Percentiles rank a stretch among this genome's conserved stretches.
Conservation (phyloP, 2,113 vertebrate species). For the Sapayoa aenigma region DNA sequence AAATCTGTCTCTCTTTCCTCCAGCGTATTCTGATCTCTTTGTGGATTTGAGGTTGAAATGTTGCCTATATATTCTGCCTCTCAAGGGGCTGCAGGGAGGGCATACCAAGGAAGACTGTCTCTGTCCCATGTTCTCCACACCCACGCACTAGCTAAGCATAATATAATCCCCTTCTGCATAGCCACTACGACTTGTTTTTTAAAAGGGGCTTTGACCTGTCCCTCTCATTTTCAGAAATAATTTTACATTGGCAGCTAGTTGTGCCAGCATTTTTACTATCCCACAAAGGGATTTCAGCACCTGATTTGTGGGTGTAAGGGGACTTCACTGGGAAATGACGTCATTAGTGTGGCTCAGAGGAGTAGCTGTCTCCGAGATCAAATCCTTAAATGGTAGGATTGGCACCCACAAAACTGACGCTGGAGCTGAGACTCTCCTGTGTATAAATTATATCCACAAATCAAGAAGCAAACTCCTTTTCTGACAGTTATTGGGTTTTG, state of each 20-base stretch:
- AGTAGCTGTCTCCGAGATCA: background rate
- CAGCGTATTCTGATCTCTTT: background rate
- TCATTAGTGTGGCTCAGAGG: background rate
- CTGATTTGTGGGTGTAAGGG: slow-evolving; percentile 60
- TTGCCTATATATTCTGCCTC: background rate
- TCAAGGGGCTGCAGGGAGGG: background rate
- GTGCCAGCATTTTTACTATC: slow-evolving; percentile 55
- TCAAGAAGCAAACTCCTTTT: slow-evolving; percentile 8
- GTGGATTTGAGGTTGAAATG: slow-evolving; percentile 46
- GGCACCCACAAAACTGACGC: slow-evolving; percentile 45
- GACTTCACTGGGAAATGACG: slow-evolving; percentile 54
- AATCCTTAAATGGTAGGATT: slow-evolving; percentile 62
- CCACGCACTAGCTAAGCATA: slow-evolving; percentile 60
- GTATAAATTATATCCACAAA: slow-evolving; percentile 19
- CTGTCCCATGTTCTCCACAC: slow-evolving; percentile 47
- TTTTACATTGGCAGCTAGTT: slow-evolving; percentile 32
- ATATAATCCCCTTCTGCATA: slow-evolving; percentile 41
- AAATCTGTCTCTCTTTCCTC: background rate
- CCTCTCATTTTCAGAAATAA: slow-evolving; percentile 48
- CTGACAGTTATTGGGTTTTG: slow-evolving; percentile 46
- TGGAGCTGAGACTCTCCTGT: background rate
- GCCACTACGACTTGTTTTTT: slow-evolving; percentile 42
- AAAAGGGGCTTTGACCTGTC: slow-evolving; percentile 53
- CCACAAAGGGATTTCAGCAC: slow-evolving; percentile 53
- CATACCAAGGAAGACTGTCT: background rate